These are phyloP conservation scores for Frankliniella intonsa DNA, from an alignment of 2,888 invertebrate species.

Conservation along the genomic window DNA sequence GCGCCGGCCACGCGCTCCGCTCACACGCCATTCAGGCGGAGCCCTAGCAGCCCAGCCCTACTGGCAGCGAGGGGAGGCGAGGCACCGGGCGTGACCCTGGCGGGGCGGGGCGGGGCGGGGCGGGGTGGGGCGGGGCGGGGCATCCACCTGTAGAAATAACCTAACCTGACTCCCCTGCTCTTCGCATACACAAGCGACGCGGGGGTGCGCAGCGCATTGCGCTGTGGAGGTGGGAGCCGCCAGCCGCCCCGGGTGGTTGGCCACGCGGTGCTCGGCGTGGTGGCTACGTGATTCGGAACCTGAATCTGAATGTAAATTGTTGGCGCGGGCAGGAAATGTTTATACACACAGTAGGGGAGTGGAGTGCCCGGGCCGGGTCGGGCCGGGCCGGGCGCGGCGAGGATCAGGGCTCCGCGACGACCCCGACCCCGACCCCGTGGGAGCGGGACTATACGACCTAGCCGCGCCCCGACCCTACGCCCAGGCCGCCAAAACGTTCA, in stretches of 20 bases:
- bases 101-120: not conserved
- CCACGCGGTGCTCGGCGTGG: not conserved
- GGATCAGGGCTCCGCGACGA: not conserved
- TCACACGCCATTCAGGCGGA: not conserved
- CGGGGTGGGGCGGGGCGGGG: not conserved
- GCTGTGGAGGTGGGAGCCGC: too few relatives aligned
- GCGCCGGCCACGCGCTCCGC: not conserved
- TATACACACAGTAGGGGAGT: not conserved
- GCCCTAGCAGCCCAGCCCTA: not conserved
- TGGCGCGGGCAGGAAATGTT: constrained; percentile 3
- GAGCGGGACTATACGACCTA: not conserved
- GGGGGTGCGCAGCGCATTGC: not conserved
- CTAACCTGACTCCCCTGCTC: not conserved
- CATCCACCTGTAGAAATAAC: constrained; percentile 14
- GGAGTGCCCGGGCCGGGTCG: too few relatives aligned
- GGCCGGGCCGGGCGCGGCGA: not conserved
- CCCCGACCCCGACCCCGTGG: not conserved
- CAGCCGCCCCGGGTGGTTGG: too few relatives aligned
- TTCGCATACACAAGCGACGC: not conserved
- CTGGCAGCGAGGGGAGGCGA: not conserved
- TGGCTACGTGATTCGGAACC: not conserved
- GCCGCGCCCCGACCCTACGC: not conserved
- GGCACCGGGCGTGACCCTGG: not conserved
- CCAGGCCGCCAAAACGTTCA: not conserved
- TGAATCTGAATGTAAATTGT: constrained; percentile 7